phyloP scores from a whole-genome alignment of 2,113 vertebrate species.

The Coturnix japonica region DNA sequence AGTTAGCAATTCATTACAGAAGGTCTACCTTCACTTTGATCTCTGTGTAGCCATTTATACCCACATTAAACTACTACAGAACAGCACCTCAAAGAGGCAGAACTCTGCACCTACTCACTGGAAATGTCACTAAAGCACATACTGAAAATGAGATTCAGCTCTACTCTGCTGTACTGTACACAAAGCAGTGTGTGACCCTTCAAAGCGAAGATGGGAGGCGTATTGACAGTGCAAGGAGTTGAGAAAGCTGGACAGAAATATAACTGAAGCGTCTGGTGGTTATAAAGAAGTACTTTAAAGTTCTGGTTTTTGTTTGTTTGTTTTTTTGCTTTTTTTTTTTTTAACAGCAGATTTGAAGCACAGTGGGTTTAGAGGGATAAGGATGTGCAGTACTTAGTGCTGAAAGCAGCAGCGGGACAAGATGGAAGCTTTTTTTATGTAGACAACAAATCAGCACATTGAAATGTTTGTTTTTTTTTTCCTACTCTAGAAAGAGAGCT shows the following conservation, averaged over 20 bases:
- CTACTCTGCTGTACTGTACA: rapidly evolving
- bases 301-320: background rate
- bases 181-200: background rate
- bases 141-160: background rate
- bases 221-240: background rate
- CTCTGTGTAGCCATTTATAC: background rate
- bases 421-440: background rate
- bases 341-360: background rate
- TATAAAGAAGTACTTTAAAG: background rate
- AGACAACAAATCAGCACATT: background rate
- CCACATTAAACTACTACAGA: background rate
- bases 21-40: background rate
- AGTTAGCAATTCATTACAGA: background rate
- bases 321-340: background rate
- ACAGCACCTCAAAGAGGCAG: background rate
- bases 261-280: background rate
- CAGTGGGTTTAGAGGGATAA: background rate
- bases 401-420: background rate
- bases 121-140: rapidly evolving
- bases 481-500: background rate
- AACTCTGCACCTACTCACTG: background rate
- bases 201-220: background rate
- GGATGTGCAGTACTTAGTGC: background rate
- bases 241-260: background rate
- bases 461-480: background rate